Base-by-base conservation (phyloP, 1,140 invertebrate species). In the Heliconius eleuchia region DNA sequence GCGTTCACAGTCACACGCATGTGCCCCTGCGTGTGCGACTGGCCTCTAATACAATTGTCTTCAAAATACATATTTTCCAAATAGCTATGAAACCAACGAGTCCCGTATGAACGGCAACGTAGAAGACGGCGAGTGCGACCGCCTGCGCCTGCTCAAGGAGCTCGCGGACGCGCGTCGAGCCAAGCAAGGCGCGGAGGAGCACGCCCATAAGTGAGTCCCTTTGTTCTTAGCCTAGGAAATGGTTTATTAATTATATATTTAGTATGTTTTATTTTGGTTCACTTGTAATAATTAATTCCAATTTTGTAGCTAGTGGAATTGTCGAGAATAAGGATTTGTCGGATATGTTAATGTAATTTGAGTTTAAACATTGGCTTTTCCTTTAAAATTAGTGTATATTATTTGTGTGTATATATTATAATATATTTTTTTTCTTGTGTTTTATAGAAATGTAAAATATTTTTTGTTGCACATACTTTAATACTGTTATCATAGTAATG, bases 151-250 rank as follows among this genome's bases (percentile, higher is more conserved):
- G 78, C 91, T 89, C 71, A 92, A 91, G 71, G 94, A 95, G 75
- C 82, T 95, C 3, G 87, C 89, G 0, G 92, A 94, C 23, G 87
- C 90, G 84, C 86, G 89, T 39, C 87, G 87, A 74, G 92, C 92
- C 8, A 91, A 94, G 46, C 87, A 90, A 34, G 88, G 83, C 73
- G 90, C 93, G 2, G 94, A 95, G 72, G 94, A 95, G 27, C 87
- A 93, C 71, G 87, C 90, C 71, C 89, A 87, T 82, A 95, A 95
- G 94, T 95, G 83, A 92, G 91, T 82, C 27, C 39, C 1, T 19
- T 73, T 37, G 11, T 55, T 71, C 57, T 81, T 39, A 77, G 46
- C 39, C 0, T 37, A 71, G 30, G 55, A 9, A 23, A 23, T n/a
- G 18, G n/a, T n/a, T 57, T 23, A n/a, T n/a, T 57, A 16, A 46